Conservation (phyloP, 2,888 invertebrate species). For the Spodoptera exigua region DNA sequence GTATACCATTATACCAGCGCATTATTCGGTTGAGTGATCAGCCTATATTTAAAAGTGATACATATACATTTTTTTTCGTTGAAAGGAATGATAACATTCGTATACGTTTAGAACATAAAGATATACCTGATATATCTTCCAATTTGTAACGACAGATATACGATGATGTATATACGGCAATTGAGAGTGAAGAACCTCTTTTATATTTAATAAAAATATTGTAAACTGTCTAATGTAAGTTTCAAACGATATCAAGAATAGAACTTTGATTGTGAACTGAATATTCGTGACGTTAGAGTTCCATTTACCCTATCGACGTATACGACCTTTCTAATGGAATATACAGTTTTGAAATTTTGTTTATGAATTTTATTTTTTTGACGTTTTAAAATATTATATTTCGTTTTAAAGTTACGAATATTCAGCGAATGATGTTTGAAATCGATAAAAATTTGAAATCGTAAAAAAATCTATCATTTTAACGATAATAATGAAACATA, state of each 20-base stretch:
- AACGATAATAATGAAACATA: constrained; percentile 89
- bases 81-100: constrained; percentile 90
- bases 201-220: constrained; percentile 88
- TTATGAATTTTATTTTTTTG: constrained; percentile 55
- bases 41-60: constrained; percentile 83
- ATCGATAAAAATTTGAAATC: constrained; percentile 70
- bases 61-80: constrained; percentile 84
- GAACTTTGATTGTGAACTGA: constrained; percentile 59
- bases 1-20: constrained; percentile 87
- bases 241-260: constrained; percentile 77
- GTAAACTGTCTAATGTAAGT: constrained; percentile 86
- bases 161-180: constrained; percentile 87
- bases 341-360: constrained; percentile 50
- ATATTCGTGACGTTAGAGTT: constrained; percentile 60
- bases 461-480: constrained; percentile 90
- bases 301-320: constrained; percentile 48
- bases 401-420: constrained; percentile 60
- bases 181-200: constrained; percentile 84
- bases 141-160: constrained; percentile 86
- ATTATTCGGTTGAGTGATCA: constrained; percentile 79
- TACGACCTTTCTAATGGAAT: constrained; percentile 59
- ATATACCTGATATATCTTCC: constrained; percentile 84
- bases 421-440: constrained; percentile 69
- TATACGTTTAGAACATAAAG: constrained; percentile 91
- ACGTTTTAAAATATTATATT: constrained; percentile 43